phyloP scores from a whole-genome alignment of 2,888 invertebrate species.

The Baccha elongata region DNA sequence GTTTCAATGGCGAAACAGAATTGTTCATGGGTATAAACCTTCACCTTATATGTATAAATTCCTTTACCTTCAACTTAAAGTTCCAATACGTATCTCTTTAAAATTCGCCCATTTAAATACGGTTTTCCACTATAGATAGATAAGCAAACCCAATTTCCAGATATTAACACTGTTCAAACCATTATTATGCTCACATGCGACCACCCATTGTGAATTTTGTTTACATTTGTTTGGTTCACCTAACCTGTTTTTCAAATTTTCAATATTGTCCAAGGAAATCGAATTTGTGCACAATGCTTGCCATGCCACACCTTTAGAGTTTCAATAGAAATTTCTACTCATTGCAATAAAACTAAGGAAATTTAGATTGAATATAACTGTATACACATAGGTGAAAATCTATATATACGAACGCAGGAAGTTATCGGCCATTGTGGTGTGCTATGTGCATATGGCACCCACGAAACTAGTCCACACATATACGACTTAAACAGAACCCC shows the following conservation, averaged over 20 bases:
- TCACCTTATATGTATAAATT: too few species aligned
- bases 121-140: too few species aligned
- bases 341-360: constrained; percentile 22
- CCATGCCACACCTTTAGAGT: constrained; percentile 8
- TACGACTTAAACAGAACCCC: constrained; percentile 21
- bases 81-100: too few species aligned
- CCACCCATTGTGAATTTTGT: neutral
- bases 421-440: constrained; percentile 26
- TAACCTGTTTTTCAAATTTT: too few species aligned
- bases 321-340: constrained; percentile 11
- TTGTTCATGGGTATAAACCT: too few species aligned
- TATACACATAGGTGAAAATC: neutral
- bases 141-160: neutral
- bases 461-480: constrained; percentile 30
- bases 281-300: constrained; percentile 16
- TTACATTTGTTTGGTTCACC: constrained; percentile 16
- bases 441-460: constrained; percentile 15
- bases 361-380: neutral
- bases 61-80: too few species aligned
- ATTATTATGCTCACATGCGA: neutral
- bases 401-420: neutral
- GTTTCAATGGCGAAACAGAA: too few species aligned
- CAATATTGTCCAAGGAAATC: constrained; percentile 35
- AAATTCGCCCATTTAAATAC: too few species aligned
- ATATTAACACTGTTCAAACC: neutral